Percentiles rank a stretch among this genome's conserved stretches.
phyloP scores from a whole-genome alignment of 2,888 invertebrate genomes.

The Drosophila rellima region DNA sequence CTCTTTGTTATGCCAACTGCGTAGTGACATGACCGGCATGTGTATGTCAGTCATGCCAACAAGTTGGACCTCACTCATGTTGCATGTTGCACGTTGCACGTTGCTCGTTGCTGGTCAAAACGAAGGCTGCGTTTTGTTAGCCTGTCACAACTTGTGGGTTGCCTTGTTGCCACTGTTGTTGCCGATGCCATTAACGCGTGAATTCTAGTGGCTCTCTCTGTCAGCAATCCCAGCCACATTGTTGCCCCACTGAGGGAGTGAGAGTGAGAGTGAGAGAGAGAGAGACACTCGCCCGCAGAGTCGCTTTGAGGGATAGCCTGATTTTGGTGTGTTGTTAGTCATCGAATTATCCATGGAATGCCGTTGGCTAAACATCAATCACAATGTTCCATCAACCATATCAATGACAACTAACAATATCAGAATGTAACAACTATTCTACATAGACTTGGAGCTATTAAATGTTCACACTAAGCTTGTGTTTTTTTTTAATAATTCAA shows the following conservation, averaged over 20 bases:
- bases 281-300: not conserved
- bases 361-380: constrained; percentile 53
- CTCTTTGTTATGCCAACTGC: constrained; percentile 61
- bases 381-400: constrained; percentile 18
- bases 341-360: constrained; percentile 43
- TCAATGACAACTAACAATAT: constrained; percentile 7
- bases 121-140: constrained; percentile 57
- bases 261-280: not conserved
- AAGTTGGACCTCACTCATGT: constrained; percentile 43
- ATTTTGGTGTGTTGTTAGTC: constrained; percentile 49
- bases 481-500: not conserved
- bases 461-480: not conserved
- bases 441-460: not conserved
- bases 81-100: constrained; percentile 42
- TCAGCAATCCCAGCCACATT: constrained; percentile 55
- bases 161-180: constrained; percentile 20
- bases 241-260: constrained; percentile 27
- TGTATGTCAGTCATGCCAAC: constrained; percentile 58
- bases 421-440: constrained; percentile 21
- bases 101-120: constrained; percentile 42
- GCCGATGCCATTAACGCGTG: constrained; percentile 59
- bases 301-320: constrained; percentile 15
- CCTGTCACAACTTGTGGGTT: constrained; percentile 65
- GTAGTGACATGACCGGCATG: constrained; percentile 58
- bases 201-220: constrained; percentile 58